phyloP scores from a whole-genome alignment of 2,113 vertebrate species.

The Charina bottae region DNA sequence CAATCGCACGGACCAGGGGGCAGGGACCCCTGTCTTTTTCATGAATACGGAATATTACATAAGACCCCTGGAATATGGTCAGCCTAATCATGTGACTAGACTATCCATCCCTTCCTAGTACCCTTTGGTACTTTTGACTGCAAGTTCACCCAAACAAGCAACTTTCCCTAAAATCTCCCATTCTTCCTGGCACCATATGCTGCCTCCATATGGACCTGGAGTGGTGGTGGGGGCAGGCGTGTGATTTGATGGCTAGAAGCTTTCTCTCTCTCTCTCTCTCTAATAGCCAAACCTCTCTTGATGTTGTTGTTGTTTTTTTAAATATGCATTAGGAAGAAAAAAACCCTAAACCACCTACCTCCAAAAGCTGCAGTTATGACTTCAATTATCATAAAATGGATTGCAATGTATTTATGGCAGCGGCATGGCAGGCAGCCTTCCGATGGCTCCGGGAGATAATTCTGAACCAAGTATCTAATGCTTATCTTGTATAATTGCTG shows the following conservation, averaged over 20 bases:
- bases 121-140: neutral
- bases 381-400: conserved; percentile 49
- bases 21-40: too few species aligned
- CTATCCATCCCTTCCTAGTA: neutral
- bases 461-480: conserved; percentile 25
- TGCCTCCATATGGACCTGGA: conserved; percentile 22
- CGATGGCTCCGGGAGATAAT: conserved; percentile 35
- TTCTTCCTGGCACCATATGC: conserved; percentile 17
- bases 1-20: too few species aligned
- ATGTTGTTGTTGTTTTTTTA: conserved; percentile 13
- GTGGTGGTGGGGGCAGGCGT: neutral
- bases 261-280: conserved; percentile 12
- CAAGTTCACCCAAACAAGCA: conserved; percentile 20
- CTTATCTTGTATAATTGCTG: conserved; percentile 39
- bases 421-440: conserved; percentile 10
- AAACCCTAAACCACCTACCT: conserved; percentile 33
- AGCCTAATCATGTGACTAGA: too few species aligned
- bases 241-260: conserved; percentile 7
- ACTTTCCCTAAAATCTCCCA: neutral
- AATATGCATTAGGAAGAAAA: conserved; percentile 5
- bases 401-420: conserved; percentile 40
- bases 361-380: conserved; percentile 15
- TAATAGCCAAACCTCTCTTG: conserved; percentile 41
- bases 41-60: too few species aligned
- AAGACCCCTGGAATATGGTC: too few species aligned